Conservation (phyloP, 2,113 vertebrate genomes). For the Bujurquina vittata region DNA sequence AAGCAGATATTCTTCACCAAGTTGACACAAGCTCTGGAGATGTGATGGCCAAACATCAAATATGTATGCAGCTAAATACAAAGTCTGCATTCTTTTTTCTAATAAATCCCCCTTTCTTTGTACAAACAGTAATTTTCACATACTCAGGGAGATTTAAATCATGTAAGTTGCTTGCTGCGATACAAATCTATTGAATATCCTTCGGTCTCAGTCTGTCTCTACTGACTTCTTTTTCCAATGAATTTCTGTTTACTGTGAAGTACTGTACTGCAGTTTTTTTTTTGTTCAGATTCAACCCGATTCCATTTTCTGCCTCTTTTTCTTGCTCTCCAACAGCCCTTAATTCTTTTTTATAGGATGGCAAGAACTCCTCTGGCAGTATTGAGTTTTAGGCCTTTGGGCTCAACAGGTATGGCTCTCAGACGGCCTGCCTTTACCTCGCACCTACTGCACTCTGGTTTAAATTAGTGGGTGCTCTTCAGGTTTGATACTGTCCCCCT, state of each 20-base stretch:
- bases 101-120: background rate
- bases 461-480: conserved; percentile 68
- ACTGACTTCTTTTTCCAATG: conserved; percentile 26
- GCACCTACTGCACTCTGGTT: conserved; percentile 53
- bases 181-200: conserved; percentile 10
- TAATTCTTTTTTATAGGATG: conserved; percentile 51
- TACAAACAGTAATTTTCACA: background rate
- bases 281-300: conserved; percentile 34
- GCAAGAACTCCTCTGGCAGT: conserved; percentile 54
- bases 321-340: conserved; percentile 34
- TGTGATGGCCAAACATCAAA: background rate
- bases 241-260: conserved; percentile 48
- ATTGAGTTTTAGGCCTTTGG: conserved; percentile 59
- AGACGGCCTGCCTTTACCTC: conserved; percentile 42
- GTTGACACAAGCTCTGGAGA: conserved; percentile 7
- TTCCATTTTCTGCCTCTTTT: conserved; percentile 48
- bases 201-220: background rate
- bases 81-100: conserved; percentile 25
- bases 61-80: conserved; percentile 25
- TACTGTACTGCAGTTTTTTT: conserved; percentile 17
- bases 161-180: conserved; percentile 19
- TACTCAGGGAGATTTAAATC: background rate
- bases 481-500: conserved; percentile 63
- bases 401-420: conserved; percentile 56
- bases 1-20: conserved; percentile 28